A percentile compares a stretch with the other conserved stretches of the same genome.
Conservation (phyloP, 2,888 invertebrate genomes). For the Amaurobius ferox region DNA sequence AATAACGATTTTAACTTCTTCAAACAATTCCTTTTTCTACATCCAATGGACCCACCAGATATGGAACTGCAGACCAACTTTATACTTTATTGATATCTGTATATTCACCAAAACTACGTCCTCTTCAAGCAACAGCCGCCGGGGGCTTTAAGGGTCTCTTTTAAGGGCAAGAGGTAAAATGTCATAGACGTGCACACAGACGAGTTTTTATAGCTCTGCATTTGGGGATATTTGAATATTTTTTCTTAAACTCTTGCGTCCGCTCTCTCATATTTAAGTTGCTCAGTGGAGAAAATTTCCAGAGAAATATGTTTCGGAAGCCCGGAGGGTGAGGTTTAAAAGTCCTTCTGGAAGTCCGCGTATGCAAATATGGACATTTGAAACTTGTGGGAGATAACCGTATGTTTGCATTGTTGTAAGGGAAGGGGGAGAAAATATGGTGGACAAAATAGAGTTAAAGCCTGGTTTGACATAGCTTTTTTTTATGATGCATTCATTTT, state of each 20-base stretch:
- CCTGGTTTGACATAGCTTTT: too few relatives aligned
- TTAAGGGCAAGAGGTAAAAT: constrained; percentile 53
- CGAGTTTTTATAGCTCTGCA: constrained; percentile 41
- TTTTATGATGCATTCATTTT: not conserved
- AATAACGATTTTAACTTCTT: too few relatives aligned
- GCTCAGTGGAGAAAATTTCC: constrained; percentile 33
- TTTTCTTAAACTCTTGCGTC: constrained; percentile 30
- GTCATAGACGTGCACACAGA: constrained; percentile 43
- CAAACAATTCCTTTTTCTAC: too few relatives aligned
- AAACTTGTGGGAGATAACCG: constrained; percentile 59
- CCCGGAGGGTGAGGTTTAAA: constrained; percentile 61
- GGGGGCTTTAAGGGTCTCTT: constrained; percentile 38
- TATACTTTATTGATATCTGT: constrained; percentile 48
- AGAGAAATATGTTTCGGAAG: constrained; percentile 57
- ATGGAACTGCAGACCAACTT: not conserved
- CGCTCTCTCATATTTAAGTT: constrained; percentile 61
- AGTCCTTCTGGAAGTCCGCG: constrained; percentile 47
- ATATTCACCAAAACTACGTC: constrained; percentile 32
- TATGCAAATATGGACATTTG: constrained; percentile 70
- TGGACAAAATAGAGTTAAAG: not conserved
- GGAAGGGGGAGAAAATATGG: not conserved
- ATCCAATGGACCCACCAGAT: not conserved
- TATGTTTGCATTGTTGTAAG: constrained; percentile 30
- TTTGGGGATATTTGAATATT: constrained; percentile 50
- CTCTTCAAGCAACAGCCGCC: constrained; percentile 14